phyloP scores from a whole-genome alignment of 2,797 vertebrate genomes.

The Parauchenoglanis punctatus region DNA sequence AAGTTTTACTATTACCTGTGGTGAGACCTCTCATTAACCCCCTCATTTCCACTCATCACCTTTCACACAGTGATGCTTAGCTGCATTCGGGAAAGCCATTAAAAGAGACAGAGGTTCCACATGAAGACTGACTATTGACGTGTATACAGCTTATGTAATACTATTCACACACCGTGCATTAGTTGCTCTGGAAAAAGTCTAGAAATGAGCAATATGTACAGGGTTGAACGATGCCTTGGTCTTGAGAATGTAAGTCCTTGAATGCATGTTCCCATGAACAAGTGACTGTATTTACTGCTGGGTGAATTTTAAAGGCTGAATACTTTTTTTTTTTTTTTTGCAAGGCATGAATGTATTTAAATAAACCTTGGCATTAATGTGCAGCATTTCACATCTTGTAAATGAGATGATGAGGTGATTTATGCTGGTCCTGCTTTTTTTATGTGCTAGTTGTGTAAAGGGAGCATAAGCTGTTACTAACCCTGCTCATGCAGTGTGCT shows the following conservation, averaged over 20 bases:
- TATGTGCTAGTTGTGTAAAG: conserved; percentile 42
- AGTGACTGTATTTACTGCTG: conserved; percentile 7
- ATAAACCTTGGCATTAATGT: conserved; percentile 18
- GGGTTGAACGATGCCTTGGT: conserved; percentile 47
- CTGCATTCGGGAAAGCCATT: conserved; percentile 52
- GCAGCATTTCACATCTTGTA: conserved; percentile 9
- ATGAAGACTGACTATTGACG: conserved; percentile 38
- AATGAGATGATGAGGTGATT: conserved; percentile 32
- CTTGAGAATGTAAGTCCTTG: conserved; percentile 25
- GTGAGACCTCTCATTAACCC: conserved; percentile 52
- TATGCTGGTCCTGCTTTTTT: conserved; percentile 2
- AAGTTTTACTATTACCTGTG: conserved; percentile 27
- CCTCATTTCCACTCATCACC: conserved; percentile 50
- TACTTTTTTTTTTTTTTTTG: background rate
- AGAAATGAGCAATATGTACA: conserved; percentile 29
- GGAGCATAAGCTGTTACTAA: conserved; percentile 28
- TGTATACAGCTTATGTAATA: conserved; percentile 38
- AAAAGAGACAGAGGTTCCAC: conserved; percentile 39
- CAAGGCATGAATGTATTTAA: conserved; percentile 4
- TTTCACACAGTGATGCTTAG: conserved; percentile 45
- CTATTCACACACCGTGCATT: conserved; percentile 49
- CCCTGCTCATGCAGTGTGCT: conserved; percentile 8
- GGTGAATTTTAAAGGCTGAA: background rate
- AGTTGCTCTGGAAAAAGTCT: conserved; percentile 29
- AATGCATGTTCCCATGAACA: conserved; percentile 1